Percentiles rank a stretch among this genome's conserved stretches.
Evolutionary conservation across 2,113 vertebrate species (phyloP).

Genomic region (Notiomystis cincta): DNA sequence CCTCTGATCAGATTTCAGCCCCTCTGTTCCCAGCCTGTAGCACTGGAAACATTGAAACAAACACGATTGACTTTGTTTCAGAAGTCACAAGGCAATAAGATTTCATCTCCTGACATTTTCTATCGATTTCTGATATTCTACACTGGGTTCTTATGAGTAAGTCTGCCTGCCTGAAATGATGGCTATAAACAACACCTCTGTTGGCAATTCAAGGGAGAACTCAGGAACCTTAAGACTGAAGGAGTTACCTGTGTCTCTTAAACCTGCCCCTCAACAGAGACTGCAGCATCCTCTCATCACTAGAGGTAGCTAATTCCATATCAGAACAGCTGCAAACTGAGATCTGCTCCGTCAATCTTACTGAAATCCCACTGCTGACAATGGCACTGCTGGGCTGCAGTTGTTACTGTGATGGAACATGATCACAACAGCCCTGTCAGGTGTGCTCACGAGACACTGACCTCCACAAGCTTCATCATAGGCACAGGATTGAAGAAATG

Average conservation of each 20-base stretch:
- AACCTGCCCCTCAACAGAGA: neutral
- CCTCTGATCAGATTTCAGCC: neutral
- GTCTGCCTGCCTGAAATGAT: neutral
- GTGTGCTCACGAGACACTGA: neutral
- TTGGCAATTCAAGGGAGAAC: neutral
- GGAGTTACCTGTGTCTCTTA: neutral
- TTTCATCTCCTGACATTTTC: neutral
- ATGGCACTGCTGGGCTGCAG: neutral
- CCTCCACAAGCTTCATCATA: slow-evolving; percentile 97
- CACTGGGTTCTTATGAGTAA: neutral
- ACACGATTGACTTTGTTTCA: neutral
- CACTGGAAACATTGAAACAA: neutral
- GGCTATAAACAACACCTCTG: neutral
- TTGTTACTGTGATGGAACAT: neutral
- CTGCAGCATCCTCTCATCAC: neutral
- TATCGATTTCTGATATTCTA: neutral
- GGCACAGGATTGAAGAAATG: slow-evolving; percentile 99
- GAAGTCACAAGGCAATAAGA: neutral
- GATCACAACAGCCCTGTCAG: neutral
- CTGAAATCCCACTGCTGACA: neutral
- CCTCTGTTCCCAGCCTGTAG: neutral
- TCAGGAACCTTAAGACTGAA: neutral
- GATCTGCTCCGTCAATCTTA: neutral
- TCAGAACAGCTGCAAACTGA: neutral
- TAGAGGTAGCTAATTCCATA: neutral